Base-by-base conservation (phyloP, 2,888 invertebrate genomes). In the Leptopilina myrica region DNA sequence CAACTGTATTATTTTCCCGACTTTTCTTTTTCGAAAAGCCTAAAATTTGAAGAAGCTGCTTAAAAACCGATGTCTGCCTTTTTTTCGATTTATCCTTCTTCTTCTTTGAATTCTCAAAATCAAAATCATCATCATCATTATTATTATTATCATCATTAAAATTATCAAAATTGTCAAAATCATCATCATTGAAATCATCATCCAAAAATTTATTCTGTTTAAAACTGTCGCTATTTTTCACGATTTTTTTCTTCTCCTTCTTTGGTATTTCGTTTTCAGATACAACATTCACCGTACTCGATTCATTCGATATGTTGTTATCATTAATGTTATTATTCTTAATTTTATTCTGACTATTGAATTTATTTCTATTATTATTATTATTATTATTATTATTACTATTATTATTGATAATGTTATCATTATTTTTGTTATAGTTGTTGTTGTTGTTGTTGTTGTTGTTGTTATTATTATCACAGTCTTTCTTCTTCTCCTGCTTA, bases 61-160 rank as follows among this genome's bases (percentile, higher is more conserved):
- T 73, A 11, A 73, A 56, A 56, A 56, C 56, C 12, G 56, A 59
- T 11, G 56, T 59, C 5, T 73, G 73, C 11, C 73, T 33, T 56
- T 73, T 73, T 26, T 49, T 12, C 15, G 67, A 49, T 26, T 12
- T 64, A 78, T 73, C 73, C 2, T 56, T 59, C 11, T 73, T 26
- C n/a, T 73, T 73, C 33, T 15, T 53, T 15, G 53, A 6, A 1
- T 20, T 53, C 12, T 49, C 46, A 77, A 26, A 40, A 46, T 53
- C 69, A 77, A 77, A 62, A 26, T 78, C 79, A 56, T 79, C 78
- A 77, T 80, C 79, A 40, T 82, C 76, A 62, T 83, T 81, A 26
- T 78, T 66, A 9, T 49, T 11, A 77, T 14, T n/a, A 46, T 53
- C 69, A 77, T 78, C 67, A 26, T 78, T 77, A 56, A 79, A 78